A percentile compares a stretch with the other conserved stretches of the same genome.
These are phyloP conservation scores for Maconellicoccus hirsutus DNA, from an alignment of 1,140 invertebrate genomes.

Conservation along the genomic window DNA sequence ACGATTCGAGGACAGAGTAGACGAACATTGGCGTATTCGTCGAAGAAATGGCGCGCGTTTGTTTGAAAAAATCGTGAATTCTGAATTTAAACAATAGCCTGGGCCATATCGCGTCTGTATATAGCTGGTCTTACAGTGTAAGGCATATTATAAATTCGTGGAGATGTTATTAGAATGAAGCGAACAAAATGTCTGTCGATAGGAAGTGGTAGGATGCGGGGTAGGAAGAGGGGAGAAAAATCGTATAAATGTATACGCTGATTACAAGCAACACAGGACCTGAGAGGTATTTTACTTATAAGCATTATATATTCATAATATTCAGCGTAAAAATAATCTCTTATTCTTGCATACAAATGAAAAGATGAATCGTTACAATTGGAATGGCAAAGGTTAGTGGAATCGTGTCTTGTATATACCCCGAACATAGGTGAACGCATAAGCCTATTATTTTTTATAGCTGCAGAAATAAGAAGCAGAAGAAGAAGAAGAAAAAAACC, in stretches of 20 bases:
- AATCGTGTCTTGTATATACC: conserved; percentile 18
- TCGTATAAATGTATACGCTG: not conserved
- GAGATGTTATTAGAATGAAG: too few species aligned
- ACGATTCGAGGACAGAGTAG: too few species aligned
- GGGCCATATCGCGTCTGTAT: too few species aligned
- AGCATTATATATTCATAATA: conserved; percentile 7
- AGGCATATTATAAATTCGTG: too few species aligned
- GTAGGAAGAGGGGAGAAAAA: too few species aligned
- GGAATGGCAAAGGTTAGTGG: conserved; percentile 16
- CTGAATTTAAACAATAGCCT: conserved; percentile 18
- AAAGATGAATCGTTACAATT: conserved; percentile 20
- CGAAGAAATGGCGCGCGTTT: too few species aligned
- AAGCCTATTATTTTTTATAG: conserved; percentile 21
- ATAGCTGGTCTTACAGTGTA: too few species aligned
- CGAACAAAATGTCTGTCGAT: too few species aligned
- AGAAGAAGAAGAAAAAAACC: conserved; percentile 12
- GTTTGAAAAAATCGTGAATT: conserved; percentile 11
- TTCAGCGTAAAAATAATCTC: conserved; percentile 22
- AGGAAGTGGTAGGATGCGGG: too few species aligned
- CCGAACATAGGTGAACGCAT: not conserved
- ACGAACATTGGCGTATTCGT: too few species aligned
- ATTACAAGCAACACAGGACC: not conserved
- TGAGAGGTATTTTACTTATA: conserved; percentile 6
- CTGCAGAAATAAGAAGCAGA: not conserved
- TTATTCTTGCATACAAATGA: conserved; percentile 22